These are phyloP conservation scores for Balaenoptera acutorostrata DNA, from an alignment of 2,113 vertebrate species.

Conservation along the genomic window DNA sequence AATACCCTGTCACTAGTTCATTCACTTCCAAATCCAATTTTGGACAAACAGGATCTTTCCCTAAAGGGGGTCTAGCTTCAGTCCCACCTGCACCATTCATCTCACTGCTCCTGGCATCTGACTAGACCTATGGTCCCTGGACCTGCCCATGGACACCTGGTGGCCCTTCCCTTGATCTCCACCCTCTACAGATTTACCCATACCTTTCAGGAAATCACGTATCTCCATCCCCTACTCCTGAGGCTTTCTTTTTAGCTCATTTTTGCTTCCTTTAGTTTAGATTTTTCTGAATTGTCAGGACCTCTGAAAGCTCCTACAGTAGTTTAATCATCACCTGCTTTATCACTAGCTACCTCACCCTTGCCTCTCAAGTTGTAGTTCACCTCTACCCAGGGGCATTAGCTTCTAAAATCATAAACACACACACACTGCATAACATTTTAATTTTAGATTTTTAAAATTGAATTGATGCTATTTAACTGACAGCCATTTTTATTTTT, in stretches of 20 bases:
- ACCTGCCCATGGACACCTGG: not conserved
- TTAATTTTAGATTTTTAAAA: not conserved
- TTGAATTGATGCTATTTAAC: not conserved
- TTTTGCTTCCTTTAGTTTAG: not conserved
- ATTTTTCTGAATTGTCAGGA: not conserved
- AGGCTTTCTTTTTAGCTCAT: not conserved
- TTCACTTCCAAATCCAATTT: not conserved
- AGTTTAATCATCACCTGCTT: not conserved
- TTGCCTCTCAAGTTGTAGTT: not conserved
- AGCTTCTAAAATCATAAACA: not conserved
- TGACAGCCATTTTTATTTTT: not conserved
- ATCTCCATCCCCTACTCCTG: not conserved
- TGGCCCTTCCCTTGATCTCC: not conserved
- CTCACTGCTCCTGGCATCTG: not conserved
- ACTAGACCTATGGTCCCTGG: not conserved
- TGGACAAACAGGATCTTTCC: not conserved
- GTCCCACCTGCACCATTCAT: fast-evolving
- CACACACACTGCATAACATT: not conserved
- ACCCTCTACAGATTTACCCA: not conserved
- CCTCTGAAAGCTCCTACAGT: not conserved
- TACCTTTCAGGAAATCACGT: not conserved
- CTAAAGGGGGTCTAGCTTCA: not conserved
- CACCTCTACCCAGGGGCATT: not conserved
- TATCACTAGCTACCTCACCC: not conserved
- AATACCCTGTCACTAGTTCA: not conserved